Evolutionary conservation across 2,113 vertebrate species (phyloP).

Genomic region (Neolamprologus modestus): DNA sequence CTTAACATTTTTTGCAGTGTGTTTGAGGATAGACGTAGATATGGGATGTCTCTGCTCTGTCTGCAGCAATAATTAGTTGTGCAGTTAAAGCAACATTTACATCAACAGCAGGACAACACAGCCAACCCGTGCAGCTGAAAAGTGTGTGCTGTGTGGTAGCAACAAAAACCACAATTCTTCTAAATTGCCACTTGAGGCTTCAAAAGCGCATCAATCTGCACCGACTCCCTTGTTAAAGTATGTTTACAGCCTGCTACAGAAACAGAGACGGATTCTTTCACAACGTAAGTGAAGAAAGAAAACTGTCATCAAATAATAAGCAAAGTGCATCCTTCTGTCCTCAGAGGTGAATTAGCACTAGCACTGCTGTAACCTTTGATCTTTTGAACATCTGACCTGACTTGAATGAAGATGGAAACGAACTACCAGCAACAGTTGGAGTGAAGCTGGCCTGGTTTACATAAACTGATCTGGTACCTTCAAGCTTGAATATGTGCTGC

Average conservation of each 20-base stretch:
- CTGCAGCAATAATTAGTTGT: background rate
- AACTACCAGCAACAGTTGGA: background rate
- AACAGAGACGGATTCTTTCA: background rate
- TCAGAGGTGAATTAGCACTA: background rate
- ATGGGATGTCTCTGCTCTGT: background rate
- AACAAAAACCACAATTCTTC: background rate
- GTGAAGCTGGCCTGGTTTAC: background rate
- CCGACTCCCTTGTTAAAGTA: background rate
- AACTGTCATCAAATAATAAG: background rate
- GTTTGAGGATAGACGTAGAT: background rate
- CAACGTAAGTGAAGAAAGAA: background rate
- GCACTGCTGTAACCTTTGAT: background rate
- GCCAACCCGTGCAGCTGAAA: background rate
- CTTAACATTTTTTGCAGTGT: background rate
- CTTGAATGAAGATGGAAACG: background rate
- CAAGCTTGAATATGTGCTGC: background rate
- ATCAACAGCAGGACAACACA: fast-evolving
- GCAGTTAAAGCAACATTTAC: background rate
- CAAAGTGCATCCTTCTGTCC: background rate
- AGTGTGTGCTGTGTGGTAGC: background rate
- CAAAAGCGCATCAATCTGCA: background rate
- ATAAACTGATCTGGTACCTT: background rate
- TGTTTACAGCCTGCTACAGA: background rate
- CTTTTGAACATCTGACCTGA: background rate
- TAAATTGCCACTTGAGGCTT: background rate